Conservation (phyloP, 2,888 invertebrate genomes). For the Apodemia duryi region DNA sequence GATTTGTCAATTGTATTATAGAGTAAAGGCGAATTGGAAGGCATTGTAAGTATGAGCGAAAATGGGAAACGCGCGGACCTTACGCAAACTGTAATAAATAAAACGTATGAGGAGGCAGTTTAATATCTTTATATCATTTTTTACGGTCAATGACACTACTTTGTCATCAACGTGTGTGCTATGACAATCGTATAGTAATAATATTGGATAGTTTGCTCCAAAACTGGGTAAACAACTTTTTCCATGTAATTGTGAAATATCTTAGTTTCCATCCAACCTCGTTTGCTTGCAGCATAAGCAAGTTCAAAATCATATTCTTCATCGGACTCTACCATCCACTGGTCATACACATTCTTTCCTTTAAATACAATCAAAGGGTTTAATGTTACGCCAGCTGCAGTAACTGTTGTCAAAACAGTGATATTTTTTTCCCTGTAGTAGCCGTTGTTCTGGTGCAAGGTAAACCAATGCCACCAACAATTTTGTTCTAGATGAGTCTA, state of each 20-base stretch:
- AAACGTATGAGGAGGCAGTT: too few relatives aligned
- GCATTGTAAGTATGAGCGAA: too few relatives aligned
- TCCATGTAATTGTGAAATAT: constrained; percentile 34
- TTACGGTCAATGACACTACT: too few relatives aligned
- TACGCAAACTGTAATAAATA: too few relatives aligned
- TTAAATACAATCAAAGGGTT: constrained; percentile 6
- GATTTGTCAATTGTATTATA: too few relatives aligned
- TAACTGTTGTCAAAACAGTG: neutral
- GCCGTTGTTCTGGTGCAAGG: constrained; percentile 2
- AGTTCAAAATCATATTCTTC: constrained; percentile 36
- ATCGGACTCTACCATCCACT: constrained; percentile 27
- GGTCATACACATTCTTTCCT: constrained; percentile 19
- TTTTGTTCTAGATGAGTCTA: constrained; percentile 7
- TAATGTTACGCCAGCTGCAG: neutral
- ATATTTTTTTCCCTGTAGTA: neutral
- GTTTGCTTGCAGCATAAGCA: constrained; percentile 40
- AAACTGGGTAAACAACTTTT: too few relatives aligned
- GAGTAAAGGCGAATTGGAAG: too few relatives aligned
- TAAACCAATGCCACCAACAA: constrained; percentile 2
- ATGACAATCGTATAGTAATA: too few relatives aligned
- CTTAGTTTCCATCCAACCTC: constrained; percentile 42
- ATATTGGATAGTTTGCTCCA: too few relatives aligned
- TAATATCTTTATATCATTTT: too few relatives aligned
- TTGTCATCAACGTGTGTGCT: too few relatives aligned
- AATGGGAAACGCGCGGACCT: too few relatives aligned